Conservation (phyloP, 1,140 invertebrate species). For the Leptopilina boulardi region DNA sequence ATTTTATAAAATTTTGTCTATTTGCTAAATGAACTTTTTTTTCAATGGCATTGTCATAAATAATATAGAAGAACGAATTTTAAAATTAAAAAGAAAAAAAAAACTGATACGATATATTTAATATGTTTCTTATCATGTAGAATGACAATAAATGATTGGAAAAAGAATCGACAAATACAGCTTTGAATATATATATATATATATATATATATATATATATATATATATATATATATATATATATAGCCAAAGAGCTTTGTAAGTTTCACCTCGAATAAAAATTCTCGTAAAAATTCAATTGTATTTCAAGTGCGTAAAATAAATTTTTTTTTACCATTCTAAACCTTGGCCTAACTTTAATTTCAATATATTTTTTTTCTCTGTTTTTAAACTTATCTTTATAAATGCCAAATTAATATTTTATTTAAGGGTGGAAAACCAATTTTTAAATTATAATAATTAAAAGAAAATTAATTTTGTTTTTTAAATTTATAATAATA, state of each 20-base stretch:
- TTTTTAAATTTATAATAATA: too few relatives aligned
- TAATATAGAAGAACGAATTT: background rate
- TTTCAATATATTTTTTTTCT: background rate
- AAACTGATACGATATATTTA: background rate
- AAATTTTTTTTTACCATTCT: background rate
- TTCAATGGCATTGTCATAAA: background rate
- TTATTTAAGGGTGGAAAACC: background rate
- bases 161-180: background rate
- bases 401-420: too few relatives aligned
- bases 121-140: background rate
- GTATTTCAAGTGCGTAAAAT: slow-evolving; percentile 9
- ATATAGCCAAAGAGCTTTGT: background rate
- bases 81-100: background rate
- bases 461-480: too few relatives aligned
- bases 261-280: background rate
- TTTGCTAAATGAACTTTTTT: background rate
- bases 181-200: too few relatives aligned
- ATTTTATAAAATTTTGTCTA: too few relatives aligned
- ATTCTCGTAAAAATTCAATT: slow-evolving; percentile 18
- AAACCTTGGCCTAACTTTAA: slow-evolving; percentile 18
- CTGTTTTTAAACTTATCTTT: background rate
- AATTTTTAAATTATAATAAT: background rate
- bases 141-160: background rate
- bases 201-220: too few relatives aligned
- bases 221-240: background rate